Base-by-base conservation (phyloP, 2,888 invertebrate species). In the Melangyna quadrimaculata region DNA sequence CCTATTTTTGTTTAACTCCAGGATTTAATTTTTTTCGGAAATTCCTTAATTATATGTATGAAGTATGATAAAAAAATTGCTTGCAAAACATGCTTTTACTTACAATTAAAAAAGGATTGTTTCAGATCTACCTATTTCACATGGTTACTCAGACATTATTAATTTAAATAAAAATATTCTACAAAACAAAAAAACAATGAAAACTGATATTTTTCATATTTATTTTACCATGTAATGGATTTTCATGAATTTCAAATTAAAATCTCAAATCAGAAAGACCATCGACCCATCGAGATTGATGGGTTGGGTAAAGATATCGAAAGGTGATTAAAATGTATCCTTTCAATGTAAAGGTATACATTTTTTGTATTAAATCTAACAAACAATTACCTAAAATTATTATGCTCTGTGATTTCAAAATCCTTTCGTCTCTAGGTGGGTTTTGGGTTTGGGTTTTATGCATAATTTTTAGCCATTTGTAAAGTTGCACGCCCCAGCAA, bases 401-500 rank as follows among this genome's bases (percentile, higher is more conserved):
- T 27, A 27, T 48, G n/a, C n/a, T 10, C 35, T 14, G 12, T 37
- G n/a, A 19, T 59, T 37, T 37, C n/a, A n/a, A 7, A 59, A 59
- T 59, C 59, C 59, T 37, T 59, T 59, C n/a, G n/a, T 59, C 57
- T 32, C 22, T 14, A 14, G 2, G 2, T 5, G 24, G 19, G 3
- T 3, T 2, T 19, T 1, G 8, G 19, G 3, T 17, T 19, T 6
- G 14, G 40, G n/a, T 14, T 14, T 22, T 51, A 24, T 67, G 67
- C 67, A 67, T 67, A 67, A 67, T 67, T 17, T 51, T 51, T 67
- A 48, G 48, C 67, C 48, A 67, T 67, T 67, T 67, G 51, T 51
- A 67, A 59, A 35, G 22, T 29, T 45, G 61, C 72, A 65, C 70
- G 69, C 51, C 79, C 51, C 40, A 79, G 53, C 79, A 79, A 79